Base-by-base conservation (phyloP, 2,797 vertebrate genomes). In the Enteromius afrohamiltoni region DNA sequence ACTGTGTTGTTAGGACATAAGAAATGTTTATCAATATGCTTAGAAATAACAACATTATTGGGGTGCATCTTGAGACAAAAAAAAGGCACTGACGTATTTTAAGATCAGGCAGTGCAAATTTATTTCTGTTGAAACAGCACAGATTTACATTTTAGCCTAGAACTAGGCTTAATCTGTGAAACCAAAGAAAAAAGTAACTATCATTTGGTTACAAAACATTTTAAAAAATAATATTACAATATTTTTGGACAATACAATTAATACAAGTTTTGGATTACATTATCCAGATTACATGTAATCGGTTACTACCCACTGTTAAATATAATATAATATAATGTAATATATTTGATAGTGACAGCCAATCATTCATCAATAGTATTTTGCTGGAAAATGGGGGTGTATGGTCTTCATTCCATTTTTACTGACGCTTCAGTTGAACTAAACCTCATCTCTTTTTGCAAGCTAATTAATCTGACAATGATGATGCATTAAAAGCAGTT, bases 401-500 rank as follows among this genome's bases (percentile, higher is more conserved):
- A 23, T 69, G 67, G 37, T 47, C 13, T 21, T 51, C 26, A 51
- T 13, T 17, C 9, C 5, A 34, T 51, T 74, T 29, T 49, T 71
- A 29, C 45, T 49, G 45, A 71, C 49, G 4, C 26, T 29, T 74
- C 6, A 53, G 19, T 26, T 73, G 9, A 74, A 53, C 29, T 49
- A 53, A 31, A 74, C 47, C 17, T 74, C 47, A 73, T 26, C 40
- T 73, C 9, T 49, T 9, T 51, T 74, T 34, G 70, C 47, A 74
- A 53, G 21, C 19, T n/a, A 55, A 75, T 75, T 55, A 16, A 75
- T 37, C n/a, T 37, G 19, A 75, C 19, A 34, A 55, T 16, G 3
- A 49, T 55, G 29, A n/a, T 29, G 53, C 49, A 55, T 55, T 74
- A 42, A 60, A 60, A 60, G 34, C 51, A 23, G n/a, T 40, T 60